These are phyloP conservation scores for Vanessa tameamea DNA, from an alignment of 1,140 invertebrate species.

Conservation along the genomic window DNA sequence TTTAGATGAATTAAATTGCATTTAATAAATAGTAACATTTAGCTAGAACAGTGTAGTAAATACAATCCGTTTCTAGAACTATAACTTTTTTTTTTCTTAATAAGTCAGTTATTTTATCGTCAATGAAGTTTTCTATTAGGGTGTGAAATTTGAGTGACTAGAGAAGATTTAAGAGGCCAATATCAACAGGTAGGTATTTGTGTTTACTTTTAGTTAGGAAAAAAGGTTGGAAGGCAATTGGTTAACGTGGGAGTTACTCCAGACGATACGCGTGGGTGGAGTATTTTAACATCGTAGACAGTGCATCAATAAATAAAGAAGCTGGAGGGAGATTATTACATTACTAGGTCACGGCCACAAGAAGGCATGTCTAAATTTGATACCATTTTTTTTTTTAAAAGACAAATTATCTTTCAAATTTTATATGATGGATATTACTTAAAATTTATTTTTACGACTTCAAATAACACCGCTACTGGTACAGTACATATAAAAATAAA, in stretches of 20 bases:
- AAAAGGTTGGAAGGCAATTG: constrained; percentile 40
- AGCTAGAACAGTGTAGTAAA: constrained; percentile 8
- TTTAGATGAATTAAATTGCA: constrained; percentile 23
- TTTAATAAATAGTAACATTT: background rate
- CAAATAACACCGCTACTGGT: no score
- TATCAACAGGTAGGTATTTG: constrained; percentile 67
- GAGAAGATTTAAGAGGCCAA: constrained; percentile 39
- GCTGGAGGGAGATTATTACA: constrained; percentile 12
- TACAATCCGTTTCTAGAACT: background rate
- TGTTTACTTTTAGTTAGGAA: constrained; percentile 50
- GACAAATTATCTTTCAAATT: no score
- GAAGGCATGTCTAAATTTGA: no score
- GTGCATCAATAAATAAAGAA: constrained; percentile 50
- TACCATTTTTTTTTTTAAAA: no score
- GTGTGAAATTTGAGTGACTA: constrained; percentile 29
- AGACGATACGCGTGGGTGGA: constrained; percentile 66
- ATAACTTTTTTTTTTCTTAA: background rate
- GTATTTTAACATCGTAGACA: constrained; percentile 55
- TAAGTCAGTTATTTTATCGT: constrained; percentile 12
- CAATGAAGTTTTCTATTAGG: constrained; percentile 22
- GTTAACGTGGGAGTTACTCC: constrained; percentile 65
- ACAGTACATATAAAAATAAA: no score
- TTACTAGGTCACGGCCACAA: background rate
- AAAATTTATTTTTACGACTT: no score
- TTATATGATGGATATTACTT: no score